Evolutionary conservation across 2,888 invertebrate species (phyloP), one percentile per base, ranked within the genome.

Genomic region (Plagodis pulveraria): DNA sequence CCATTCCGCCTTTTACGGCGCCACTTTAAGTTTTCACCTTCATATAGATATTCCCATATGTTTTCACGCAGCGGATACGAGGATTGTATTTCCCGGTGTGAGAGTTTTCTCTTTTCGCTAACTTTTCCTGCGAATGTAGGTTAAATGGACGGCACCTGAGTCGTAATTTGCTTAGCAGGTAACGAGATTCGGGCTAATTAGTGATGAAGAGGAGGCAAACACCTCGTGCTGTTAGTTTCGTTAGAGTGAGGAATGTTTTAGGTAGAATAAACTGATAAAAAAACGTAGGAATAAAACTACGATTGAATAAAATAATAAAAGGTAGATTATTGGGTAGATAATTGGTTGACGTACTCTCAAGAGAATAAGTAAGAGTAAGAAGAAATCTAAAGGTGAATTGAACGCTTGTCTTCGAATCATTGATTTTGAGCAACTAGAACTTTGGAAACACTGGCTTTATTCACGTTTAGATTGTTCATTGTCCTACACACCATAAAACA

Each of bases 21-120:
- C 60, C 68, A 67, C 67, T 74, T 72, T 63, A 77, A 78, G 69
- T 81, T 80, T 71, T 63, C 72, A 52, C 60, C 69, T 50, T 83
- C 83, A 68, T 83, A 74, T 41, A 84, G 77, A 77, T 86, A 85
- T 73, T 89, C 86, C 84, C 86, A 85, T 73, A 86, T 84, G 81
- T 86, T 86, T 72, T 79, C 80, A 51, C 84, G 83, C 71, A 81
- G 70, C 64, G 84, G 84, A 74, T 83, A 82, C 69, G 78, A 78
- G 63, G 87, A 87, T 76, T 80, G 83, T 72, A 80, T 81, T 78
- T 83, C 84, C 81, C 83, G 80, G 58, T 77, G 72, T 55, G 77
- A 66, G 64, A 75, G 77, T 77, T 80, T 87, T 72, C 77, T 84
- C 65, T 71, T 78, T 68, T 78, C 80, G 65, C 74, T 67, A 73